Conservation (phyloP, 2,113 vertebrate species). For the Benitochromis conjunctus region DNA sequence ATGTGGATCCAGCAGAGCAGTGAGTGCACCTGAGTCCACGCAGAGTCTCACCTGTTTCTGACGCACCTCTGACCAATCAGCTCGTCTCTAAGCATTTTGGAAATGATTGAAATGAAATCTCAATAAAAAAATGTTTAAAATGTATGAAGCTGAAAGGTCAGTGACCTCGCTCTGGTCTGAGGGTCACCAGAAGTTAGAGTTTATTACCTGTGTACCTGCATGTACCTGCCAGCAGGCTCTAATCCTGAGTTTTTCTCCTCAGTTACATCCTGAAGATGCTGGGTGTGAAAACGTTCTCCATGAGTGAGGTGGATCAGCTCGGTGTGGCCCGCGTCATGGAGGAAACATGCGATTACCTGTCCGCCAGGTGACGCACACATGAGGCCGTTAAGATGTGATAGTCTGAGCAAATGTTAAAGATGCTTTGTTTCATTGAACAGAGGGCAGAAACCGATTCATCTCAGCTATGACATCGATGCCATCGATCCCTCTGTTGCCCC, state of each 20-base stretch:
- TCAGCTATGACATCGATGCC: conserved; percentile 79
- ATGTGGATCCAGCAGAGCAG: conserved; percentile 77
- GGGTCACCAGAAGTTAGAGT: not conserved
- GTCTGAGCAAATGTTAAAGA: not conserved
- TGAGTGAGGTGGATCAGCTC: conserved; percentile 69
- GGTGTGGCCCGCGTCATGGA: conserved; percentile 76
- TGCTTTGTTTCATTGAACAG: conserved; percentile 9
- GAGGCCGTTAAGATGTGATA: too few relatives aligned
- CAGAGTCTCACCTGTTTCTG: not conserved
- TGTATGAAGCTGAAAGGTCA: not conserved
- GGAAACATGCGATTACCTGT: conserved; percentile 72
- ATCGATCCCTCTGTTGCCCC: conserved; percentile 73
- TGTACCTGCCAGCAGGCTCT: not conserved
- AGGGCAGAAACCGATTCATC: conserved; percentile 73
- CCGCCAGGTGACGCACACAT: conserved; percentile 35
- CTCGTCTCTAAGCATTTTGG: not conserved
- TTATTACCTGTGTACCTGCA: not conserved
- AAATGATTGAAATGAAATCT: not conserved
- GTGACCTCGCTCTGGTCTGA: not conserved
- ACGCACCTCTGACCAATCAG: not conserved
- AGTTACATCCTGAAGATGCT: conserved; percentile 69
- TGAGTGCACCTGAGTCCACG: conserved; percentile 11
- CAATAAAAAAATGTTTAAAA: not conserved
- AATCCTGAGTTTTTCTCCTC: not conserved
- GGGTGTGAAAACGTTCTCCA: conserved; percentile 71